Evolutionary conservation across 2,888 invertebrate genomes (phyloP), one percentile per base, ranked within the genome.

Genomic region (Ichneumoninae sp.): DNA sequence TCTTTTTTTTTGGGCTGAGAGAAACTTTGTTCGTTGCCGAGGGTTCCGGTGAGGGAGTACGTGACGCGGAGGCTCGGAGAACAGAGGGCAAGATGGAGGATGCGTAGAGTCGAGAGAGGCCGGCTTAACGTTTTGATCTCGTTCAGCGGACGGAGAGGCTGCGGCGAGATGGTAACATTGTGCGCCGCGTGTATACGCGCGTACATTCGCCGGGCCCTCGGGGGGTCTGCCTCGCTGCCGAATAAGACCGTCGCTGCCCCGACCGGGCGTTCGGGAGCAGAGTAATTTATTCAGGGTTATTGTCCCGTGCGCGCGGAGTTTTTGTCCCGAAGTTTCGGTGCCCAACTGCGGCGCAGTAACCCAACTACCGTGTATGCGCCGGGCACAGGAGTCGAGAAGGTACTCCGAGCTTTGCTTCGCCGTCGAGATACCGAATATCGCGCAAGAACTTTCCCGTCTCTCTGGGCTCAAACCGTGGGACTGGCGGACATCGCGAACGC

Each of bases 251-350:
- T 26, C 8, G 44, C 44, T 47, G 44, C 44, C 13, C 44, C 16
- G 44, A 16, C 60, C 40, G 70, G 10, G 66, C 50, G 50, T 85
- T 79, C 66, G 81, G 75, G 71, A 68, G 85, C 73, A 76, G 84
- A 89, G 89, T 90, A 90, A 91, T 91, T 90, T 91, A 91, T 91
- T 90, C 91, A 89, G 91, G 92, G 92, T 92, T 91, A 92, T 91
- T 91, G 92, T 91, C 90, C 92, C 87, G 65, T 74, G 57, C 52
- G 81, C 80, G 54, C 87, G 87, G 85, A 88, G 87, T 90, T 91
- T 91, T 90, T 90, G 89, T 90, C 88, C 88, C 83, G 86, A 80
- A 63, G 74, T 66, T 75, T 66, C 66, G 36, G 76, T 52, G 66
- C 66, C 26, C 63, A 63, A 63, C 63, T 30, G 30, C 13, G 40